Evolutionary conservation across 2,113 vertebrate species (phyloP).

Genomic region (Cebidichthys violaceus): DNA sequence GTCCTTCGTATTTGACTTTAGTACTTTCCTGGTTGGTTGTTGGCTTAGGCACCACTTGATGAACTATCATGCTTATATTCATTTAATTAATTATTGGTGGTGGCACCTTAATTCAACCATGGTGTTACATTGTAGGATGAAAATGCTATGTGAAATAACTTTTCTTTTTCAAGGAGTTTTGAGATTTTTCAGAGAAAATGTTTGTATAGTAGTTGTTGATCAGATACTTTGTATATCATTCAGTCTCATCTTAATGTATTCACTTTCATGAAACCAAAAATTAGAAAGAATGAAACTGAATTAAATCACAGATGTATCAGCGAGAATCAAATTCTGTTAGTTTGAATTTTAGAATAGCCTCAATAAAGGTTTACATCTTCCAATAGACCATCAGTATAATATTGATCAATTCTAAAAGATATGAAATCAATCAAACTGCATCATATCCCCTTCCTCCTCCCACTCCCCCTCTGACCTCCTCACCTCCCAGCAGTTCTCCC

Average conservation of each 20-base stretch:
- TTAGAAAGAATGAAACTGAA: neutral
- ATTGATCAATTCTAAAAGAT: conserved; percentile 54
- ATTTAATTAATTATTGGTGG: neutral
- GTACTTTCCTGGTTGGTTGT: neutral
- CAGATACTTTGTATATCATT: neutral
- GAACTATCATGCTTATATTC: neutral
- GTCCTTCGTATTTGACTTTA: neutral
- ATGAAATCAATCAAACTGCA: conserved; percentile 61
- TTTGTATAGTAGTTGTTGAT: neutral
- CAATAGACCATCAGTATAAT: neutral
- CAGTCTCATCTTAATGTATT: neutral
- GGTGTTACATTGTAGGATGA: neutral
- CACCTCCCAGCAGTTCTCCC: conserved; percentile 52
- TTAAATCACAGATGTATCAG: neutral
- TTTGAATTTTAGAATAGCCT: neutral
- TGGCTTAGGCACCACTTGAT: neutral
- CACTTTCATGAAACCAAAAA: neutral
- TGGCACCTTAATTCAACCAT: neutral
- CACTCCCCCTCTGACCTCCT: neutral
- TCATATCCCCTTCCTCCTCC: neutral
- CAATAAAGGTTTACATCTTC: conserved; percentile 7
- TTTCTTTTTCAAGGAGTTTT: too few species aligned
- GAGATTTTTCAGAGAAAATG: neutral
- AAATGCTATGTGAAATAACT: neutral
- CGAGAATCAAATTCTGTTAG: neutral